Conservation (phyloP, 2,888 invertebrate genomes). For the Lithosia quadra region DNA sequence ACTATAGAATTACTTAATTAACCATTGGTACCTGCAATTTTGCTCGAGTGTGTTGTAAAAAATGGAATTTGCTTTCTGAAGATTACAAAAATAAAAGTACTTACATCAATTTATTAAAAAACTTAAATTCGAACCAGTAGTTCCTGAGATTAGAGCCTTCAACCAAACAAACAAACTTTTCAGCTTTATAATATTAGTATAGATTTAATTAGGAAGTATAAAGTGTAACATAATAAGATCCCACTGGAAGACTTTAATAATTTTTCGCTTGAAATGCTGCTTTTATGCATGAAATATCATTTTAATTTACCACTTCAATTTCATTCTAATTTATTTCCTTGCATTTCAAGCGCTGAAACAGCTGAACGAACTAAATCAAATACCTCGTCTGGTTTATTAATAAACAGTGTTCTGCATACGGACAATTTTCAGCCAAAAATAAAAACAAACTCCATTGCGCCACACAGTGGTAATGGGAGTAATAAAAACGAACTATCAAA, state of each 20-base stretch:
- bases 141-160: too few relatives aligned
- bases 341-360: conserved; percentile 26
- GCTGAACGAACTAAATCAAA: conserved; percentile 50
- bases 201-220: not conserved
- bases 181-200: not conserved
- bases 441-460: conserved; percentile 30
- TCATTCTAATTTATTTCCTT: conserved; percentile 23
- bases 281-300: conserved; percentile 7
- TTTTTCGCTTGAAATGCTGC: not conserved
- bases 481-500: conserved; percentile 49
- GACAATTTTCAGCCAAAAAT: conserved; percentile 42
- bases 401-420: conserved; percentile 44
- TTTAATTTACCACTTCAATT: conserved; percentile 20
- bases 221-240: not conserved
- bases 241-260: not conserved
- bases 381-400: conserved; percentile 41
- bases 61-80: too few relatives aligned
- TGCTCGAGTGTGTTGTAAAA: too few relatives aligned
- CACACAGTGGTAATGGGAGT: conserved; percentile 17
- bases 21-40: too few relatives aligned
- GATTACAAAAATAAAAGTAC: too few relatives aligned
- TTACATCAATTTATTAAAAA: too few relatives aligned
- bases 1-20: too few relatives aligned
- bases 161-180: not conserved
- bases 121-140: too few relatives aligned